A percentile compares a stretch with the other conserved stretches of the same genome.
These are phyloP conservation scores for Bedellia somnulentella DNA, from an alignment of 2,888 invertebrate species.

Conservation along the genomic window DNA sequence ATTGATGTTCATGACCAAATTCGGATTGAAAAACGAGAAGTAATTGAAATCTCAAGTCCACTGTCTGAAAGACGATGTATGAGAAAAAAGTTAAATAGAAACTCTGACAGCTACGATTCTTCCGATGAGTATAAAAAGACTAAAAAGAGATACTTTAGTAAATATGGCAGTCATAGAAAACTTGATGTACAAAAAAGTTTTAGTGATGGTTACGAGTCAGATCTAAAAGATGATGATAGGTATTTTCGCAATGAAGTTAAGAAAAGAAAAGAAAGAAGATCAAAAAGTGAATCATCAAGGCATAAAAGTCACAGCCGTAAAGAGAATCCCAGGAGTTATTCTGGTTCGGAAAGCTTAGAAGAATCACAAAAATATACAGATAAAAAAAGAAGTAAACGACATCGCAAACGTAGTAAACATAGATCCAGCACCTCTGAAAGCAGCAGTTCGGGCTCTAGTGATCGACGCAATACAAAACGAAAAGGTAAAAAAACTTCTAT, in stretches of 20 bases:
- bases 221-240: conserved; percentile 24
- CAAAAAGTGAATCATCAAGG: conserved; percentile 50
- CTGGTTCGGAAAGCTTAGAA: conserved; percentile 34
- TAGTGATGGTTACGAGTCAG: conserved; percentile 53
- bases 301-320: conserved; percentile 24
- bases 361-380: conserved; percentile 31
- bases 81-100: conserved; percentile 25
- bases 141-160: conserved; percentile 23
- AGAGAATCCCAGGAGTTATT: conserved; percentile 25
- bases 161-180: too few species aligned
- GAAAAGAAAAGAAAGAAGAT: conserved; percentile 34
- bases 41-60: conserved; percentile 50
- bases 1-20: conserved; percentile 51
- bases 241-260: conserved; percentile 20
- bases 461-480: conserved; percentile 37
- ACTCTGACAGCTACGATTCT: conserved; percentile 45
- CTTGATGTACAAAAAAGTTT: conserved; percentile 44
- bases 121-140: conserved; percentile 32
- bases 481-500: conserved; percentile 52
- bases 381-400: conserved; percentile 40
- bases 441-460: conserved; percentile 44
- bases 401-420: conserved; percentile 37
- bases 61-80: conserved; percentile 24
- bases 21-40: conserved; percentile 52
- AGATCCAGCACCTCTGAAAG: conserved; percentile 41